phyloP scores from a whole-genome alignment of 2,888 invertebrate species.

The Perizoma affinitatum region DNA sequence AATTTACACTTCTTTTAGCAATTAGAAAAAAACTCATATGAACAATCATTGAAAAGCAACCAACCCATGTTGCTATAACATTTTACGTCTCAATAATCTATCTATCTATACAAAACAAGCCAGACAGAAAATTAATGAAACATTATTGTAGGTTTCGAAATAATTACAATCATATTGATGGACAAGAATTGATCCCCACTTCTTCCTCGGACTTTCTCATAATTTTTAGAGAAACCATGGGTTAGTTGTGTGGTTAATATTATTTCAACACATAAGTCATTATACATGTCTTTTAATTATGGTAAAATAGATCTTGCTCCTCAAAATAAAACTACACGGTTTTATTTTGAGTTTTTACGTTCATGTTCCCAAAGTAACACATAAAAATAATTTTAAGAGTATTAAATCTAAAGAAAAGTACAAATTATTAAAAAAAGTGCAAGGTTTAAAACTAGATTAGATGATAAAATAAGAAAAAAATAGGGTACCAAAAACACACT shows the following conservation, averaged over 20 bases:
- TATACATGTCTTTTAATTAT: conserved; percentile 35
- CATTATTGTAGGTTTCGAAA: not conserved
- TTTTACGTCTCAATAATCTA: not conserved
- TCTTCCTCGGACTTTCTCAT: no score
- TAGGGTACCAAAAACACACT: conserved; percentile 21
- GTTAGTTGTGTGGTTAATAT: conserved; percentile 33
- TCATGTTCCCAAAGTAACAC: conserved; percentile 6
- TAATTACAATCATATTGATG: no score
- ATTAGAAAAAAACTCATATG: conserved; percentile 62
- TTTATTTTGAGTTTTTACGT: conserved; percentile 5
- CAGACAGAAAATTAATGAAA: not conserved
- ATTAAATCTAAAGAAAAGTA: conserved; percentile 13
- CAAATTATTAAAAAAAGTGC: conserved; percentile 8
- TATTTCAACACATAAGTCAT: conserved; percentile 27
- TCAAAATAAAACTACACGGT: conserved; percentile 20
- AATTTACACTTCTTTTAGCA: conserved; percentile 60
- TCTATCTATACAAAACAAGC: not conserved
- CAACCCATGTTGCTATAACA: conserved; percentile 12
- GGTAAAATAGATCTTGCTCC: conserved; percentile 33
- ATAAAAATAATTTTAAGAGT: conserved; percentile 11
- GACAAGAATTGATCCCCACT: no score
- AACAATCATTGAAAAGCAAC: conserved; percentile 29
- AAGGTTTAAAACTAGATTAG: conserved; percentile 5
- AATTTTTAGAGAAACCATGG: conserved; percentile 7
- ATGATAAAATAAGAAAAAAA: conserved; percentile 15